phyloP scores from a whole-genome alignment of 2,888 invertebrate species.

The Lasioglossum pauxillum region DNA sequence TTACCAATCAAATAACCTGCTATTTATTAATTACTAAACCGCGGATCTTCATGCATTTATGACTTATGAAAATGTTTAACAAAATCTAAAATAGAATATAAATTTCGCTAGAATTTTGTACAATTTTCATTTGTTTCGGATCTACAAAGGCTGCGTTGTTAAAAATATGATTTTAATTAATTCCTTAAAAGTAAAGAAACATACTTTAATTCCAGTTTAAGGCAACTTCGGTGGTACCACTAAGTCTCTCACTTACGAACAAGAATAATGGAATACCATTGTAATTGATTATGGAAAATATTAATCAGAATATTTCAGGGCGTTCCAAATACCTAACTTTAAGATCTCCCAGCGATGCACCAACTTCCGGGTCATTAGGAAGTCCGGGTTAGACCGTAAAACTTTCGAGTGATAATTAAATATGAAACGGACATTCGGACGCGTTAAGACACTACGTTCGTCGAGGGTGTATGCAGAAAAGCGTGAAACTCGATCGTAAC shows the following conservation, averaged over 20 bases:
- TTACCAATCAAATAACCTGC: not conserved
- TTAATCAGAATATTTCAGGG: constrained; percentile 1
- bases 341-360: not conserved
- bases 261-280: not conserved
- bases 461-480: not conserved
- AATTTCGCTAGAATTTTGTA: too few species aligned
- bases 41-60: too few species aligned
- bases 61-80: too few species aligned
- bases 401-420: constrained; percentile 6
- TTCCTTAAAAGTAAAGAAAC: too few species aligned
- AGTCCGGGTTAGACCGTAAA: not conserved
- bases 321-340: not conserved
- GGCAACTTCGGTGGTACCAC: not conserved
- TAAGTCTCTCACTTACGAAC: not conserved
- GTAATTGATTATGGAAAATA: constrained; percentile 5
- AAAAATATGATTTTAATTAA: too few species aligned
- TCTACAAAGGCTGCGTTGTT: too few species aligned
- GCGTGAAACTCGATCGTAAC: not conserved
- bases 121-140: too few species aligned
- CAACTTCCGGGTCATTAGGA: not conserved
- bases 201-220: not conserved
- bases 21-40: not conserved
- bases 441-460: not conserved
- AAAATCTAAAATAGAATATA: rapidly evolving
- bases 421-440: not conserved